These are phyloP conservation scores for Tolmerus cingulatus DNA, from an alignment of 2,888 invertebrate species.

Conservation along the genomic window DNA sequence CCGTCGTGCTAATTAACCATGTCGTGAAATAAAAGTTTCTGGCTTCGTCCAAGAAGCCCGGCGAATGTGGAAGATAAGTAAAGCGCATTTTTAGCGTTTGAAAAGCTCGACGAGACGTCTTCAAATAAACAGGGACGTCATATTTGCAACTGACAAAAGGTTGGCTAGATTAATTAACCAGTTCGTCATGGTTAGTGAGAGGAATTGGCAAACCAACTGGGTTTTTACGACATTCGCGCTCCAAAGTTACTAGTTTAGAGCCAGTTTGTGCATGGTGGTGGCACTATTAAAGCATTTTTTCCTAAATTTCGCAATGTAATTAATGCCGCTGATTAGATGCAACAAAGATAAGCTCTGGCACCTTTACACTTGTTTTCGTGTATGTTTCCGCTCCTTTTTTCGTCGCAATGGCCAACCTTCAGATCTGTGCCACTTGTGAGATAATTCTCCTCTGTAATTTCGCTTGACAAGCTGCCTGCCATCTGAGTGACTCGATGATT, in stretches of 20 bases:
- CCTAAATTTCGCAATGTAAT: background rate
- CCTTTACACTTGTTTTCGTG: background rate
- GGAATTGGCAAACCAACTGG: background rate
- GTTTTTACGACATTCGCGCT: background rate
- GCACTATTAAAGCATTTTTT: background rate
- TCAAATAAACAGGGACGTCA: background rate
- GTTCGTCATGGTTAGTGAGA: background rate
- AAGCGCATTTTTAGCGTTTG: background rate
- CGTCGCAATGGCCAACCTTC: background rate
- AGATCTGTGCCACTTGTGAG: background rate
- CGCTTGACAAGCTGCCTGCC: background rate
- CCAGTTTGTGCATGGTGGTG: background rate
- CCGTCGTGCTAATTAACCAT: background rate
- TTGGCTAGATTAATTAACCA: constrained; percentile 4
- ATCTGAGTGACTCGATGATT: background rate
- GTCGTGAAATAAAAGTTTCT: background rate
- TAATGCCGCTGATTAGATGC: background rate
- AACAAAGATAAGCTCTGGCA: background rate
- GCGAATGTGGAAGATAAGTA: background rate
- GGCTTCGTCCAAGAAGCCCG: background rate
- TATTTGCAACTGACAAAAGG: background rate
- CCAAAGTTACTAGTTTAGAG: background rate
- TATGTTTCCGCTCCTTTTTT: background rate
- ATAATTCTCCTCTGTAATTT: background rate
- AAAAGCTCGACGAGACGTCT: background rate